Evolutionary conservation across 2,113 vertebrate genomes (phyloP).

Genomic region (Dissostichus mawsoni): DNA sequence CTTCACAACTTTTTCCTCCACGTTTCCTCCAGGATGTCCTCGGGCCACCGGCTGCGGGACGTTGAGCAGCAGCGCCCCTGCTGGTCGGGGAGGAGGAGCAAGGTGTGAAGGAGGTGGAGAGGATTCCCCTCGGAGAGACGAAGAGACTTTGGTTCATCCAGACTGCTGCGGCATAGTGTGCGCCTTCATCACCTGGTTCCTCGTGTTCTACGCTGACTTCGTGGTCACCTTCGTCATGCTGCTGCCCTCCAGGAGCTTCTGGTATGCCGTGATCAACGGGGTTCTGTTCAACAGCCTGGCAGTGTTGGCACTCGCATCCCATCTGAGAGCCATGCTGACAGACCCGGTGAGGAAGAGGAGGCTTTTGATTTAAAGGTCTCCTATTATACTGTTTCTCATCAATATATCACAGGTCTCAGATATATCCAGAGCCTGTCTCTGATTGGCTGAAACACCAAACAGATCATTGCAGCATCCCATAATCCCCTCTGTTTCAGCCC

Average conservation of each 20-base stretch:
- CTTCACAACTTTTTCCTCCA: too few relatives aligned
- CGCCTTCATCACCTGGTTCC: constrained; percentile 94
- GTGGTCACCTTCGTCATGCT: constrained; percentile 99
- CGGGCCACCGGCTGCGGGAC: constrained; percentile 95
- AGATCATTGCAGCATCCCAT: too few relatives aligned
- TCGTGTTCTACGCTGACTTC: constrained; percentile 95
- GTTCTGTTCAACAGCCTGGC: constrained; percentile 92
- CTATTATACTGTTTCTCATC: too few relatives aligned
- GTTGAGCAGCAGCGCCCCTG: constrained; percentile 95
- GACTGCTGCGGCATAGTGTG: constrained; percentile 98
- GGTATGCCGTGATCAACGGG: constrained; percentile 94
- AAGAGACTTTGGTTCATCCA: constrained; percentile 94
- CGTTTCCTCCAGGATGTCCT: constrained; percentile 86
- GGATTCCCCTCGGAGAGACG: constrained; percentile 65
- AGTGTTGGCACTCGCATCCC: constrained; percentile 80
- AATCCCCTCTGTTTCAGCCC: too few relatives aligned
- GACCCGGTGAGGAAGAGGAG: constrained; percentile 80
- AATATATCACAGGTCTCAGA: too few relatives aligned
- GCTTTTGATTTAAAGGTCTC: too few relatives aligned
- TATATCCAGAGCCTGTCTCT: too few relatives aligned
- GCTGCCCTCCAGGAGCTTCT: constrained; percentile 95
- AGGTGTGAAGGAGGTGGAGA: constrained; percentile 85
- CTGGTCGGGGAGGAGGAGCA: constrained; percentile 84
- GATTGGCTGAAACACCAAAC: too few relatives aligned
- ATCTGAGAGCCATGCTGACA: constrained; percentile 83